phyloP scores from a whole-genome alignment of 2,888 invertebrate species.

The Unio pictorum region DNA sequence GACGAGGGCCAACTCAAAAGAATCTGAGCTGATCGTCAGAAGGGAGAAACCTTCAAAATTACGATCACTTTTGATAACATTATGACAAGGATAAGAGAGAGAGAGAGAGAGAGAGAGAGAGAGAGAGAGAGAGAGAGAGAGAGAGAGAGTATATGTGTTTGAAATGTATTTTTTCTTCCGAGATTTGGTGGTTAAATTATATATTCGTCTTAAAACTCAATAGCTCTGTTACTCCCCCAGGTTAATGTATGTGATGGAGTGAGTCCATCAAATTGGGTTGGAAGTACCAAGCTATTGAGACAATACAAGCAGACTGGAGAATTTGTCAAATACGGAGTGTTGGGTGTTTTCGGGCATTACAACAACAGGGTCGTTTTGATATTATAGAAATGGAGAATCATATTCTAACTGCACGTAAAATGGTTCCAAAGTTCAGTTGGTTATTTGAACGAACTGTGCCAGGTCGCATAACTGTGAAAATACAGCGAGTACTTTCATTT shows the following conservation, averaged over 20 bases:
- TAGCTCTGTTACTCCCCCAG: background rate
- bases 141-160: too few relatives aligned
- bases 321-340: constrained; percentile 60
- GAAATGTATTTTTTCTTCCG: too few relatives aligned
- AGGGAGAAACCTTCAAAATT: constrained; percentile 48
- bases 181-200: background rate
- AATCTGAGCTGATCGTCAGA: constrained; percentile 73
- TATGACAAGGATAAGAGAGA: constrained; percentile 20
- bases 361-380: constrained; percentile 72
- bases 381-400: background rate
- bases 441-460: too few relatives aligned
- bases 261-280: constrained; percentile 41
- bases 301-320: constrained; percentile 24
- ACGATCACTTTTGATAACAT: constrained; percentile 39
- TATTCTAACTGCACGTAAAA: too few relatives aligned
- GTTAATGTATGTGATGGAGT: constrained; percentile 14
- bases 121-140: too few relatives aligned
- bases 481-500: too few relatives aligned
- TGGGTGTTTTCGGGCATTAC: constrained; percentile 60
- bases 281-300: constrained; percentile 43
- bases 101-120: too few relatives aligned
- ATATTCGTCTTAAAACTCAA: too few relatives aligned
- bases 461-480: too few relatives aligned
- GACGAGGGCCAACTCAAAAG: constrained; percentile 4
- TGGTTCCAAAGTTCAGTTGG: too few relatives aligned